Evolutionary conservation across 2,888 invertebrate genomes (phyloP).

Genomic region (Plagiodera versicolora): DNA sequence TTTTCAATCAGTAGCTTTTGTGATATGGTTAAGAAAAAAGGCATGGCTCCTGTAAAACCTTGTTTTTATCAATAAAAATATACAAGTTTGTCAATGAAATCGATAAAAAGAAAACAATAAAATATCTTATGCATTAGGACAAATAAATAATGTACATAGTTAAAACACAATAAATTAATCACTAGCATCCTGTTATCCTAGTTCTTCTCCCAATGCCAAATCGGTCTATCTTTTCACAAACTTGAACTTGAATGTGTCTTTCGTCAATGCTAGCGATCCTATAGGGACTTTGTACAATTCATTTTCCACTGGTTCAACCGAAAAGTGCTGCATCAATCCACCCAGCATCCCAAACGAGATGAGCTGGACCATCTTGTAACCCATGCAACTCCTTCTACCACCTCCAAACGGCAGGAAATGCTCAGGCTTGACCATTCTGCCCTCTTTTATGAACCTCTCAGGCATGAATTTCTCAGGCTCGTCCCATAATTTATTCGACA

Average conservation of each 20-base stretch:
- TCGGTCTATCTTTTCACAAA: conserved; percentile 51
- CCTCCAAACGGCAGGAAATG: conserved; percentile 69
- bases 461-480: conserved; percentile 64
- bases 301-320: conserved; percentile 54
- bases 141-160: conserved; percentile 10
- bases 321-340: conserved; percentile 60
- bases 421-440: conserved; percentile 62
- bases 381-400: conserved; percentile 68
- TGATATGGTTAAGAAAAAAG: not conserved
- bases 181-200: not conserved
- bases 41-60: not conserved
- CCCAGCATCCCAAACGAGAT: conserved; percentile 60
- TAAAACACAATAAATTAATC: conserved; percentile 3
- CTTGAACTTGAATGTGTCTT: conserved; percentile 57
- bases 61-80: not conserved
- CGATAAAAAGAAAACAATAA: conserved; percentile 3
- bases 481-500: conserved; percentile 64
- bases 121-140: not conserved
- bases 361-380: conserved; percentile 67
- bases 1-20: too few species aligned
- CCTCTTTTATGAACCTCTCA: conserved; percentile 62
- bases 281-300: conserved; percentile 59
- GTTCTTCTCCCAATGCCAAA: not conserved
- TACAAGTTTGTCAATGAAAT: conserved; percentile 3
- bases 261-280: conserved; percentile 61